phyloP scores from a whole-genome alignment of 2,797 vertebrate species.

The Epinephelus malabaricus region DNA sequence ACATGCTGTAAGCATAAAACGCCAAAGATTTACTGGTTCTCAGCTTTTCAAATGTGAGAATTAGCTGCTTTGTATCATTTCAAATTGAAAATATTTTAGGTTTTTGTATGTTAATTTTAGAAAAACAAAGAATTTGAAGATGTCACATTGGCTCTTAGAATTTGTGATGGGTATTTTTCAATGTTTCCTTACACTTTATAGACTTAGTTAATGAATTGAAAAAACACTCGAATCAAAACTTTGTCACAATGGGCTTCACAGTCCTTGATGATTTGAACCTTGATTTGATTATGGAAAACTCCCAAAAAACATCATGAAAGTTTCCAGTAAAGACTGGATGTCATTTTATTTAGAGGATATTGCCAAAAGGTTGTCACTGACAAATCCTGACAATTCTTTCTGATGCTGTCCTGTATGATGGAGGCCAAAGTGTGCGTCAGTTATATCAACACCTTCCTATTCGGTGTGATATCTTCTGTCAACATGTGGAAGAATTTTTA shows the following conservation, averaged over 20 bases:
- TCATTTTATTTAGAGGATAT: neutral
- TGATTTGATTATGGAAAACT: neutral
- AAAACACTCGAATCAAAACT: neutral
- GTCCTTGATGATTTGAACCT: neutral
- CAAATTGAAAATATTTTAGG: neutral
- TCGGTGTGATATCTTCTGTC: slow-evolving; percentile 54
- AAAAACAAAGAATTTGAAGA: neutral
- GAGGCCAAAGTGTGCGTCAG: slow-evolving; percentile 40
- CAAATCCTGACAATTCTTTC: slow-evolving; percentile 30
- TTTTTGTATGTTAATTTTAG: neutral
- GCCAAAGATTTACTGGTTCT: too few relatives aligned
- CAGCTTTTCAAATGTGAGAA: too few relatives aligned
- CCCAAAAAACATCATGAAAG: neutral
- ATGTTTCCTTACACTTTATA: neutral
- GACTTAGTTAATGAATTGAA: neutral
- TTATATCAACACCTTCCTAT: slow-evolving; percentile 44
- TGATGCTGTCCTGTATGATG: slow-evolving; percentile 33
- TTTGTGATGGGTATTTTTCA: neutral
- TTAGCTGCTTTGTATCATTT: neutral
- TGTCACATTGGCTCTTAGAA: neutral
- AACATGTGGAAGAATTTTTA: slow-evolving; percentile 31
- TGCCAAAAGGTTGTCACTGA: neutral
- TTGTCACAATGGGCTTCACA: neutral
- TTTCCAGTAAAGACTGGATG: neutral
- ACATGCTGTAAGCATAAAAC: too few relatives aligned